These are phyloP conservation scores for Caenorhabditis imperialis DNA, from an alignment of 2,888 invertebrate genomes.

Conservation along the genomic window DNA sequence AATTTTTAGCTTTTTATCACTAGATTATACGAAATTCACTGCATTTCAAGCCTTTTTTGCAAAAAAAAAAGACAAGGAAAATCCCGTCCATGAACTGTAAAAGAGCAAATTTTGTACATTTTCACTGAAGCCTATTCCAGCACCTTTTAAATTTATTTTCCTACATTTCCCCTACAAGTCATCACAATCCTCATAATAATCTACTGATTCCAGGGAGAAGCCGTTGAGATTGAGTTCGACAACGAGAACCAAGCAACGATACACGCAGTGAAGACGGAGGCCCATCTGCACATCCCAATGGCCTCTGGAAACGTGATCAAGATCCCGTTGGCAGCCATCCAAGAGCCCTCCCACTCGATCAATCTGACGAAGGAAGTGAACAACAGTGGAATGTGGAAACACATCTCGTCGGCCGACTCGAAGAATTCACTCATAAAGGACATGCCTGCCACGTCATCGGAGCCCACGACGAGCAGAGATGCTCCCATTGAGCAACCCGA, in stretches of 20 bases:
- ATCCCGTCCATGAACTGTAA: too few relatives aligned
- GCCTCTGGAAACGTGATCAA: constrained; percentile 92
- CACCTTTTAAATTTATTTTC: too few relatives aligned
- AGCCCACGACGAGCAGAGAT: constrained; percentile 31
- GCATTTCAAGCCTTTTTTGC: too few relatives aligned
- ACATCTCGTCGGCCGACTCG: constrained; percentile 72
- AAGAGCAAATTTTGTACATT: too few relatives aligned
- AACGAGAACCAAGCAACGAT: constrained; percentile 76
- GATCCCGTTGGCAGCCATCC: constrained; percentile 84
- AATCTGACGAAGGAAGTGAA: constrained; percentile 90
- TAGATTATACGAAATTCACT: too few relatives aligned
- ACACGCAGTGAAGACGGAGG: constrained; percentile 78
- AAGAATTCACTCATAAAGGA: constrained; percentile 67
- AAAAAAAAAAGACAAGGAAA: too few relatives aligned
- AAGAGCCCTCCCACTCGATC: constrained; percentile 81
- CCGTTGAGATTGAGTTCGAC: constrained; percentile 71
- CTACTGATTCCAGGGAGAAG: constrained; percentile 56
- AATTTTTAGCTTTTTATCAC: too few relatives aligned
- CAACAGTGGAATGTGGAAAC: constrained; percentile 87
- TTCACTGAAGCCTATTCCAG: too few relatives aligned
- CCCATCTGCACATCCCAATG: constrained; percentile 89
- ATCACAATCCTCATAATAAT: too few relatives aligned
- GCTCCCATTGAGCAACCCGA: constrained; percentile 71
- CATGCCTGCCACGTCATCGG: constrained; percentile 29
- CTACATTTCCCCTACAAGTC: too few relatives aligned